phyloP scores from a whole-genome alignment of 1,140 invertebrate genomes.

The Drosophila tropicalis region DNA sequence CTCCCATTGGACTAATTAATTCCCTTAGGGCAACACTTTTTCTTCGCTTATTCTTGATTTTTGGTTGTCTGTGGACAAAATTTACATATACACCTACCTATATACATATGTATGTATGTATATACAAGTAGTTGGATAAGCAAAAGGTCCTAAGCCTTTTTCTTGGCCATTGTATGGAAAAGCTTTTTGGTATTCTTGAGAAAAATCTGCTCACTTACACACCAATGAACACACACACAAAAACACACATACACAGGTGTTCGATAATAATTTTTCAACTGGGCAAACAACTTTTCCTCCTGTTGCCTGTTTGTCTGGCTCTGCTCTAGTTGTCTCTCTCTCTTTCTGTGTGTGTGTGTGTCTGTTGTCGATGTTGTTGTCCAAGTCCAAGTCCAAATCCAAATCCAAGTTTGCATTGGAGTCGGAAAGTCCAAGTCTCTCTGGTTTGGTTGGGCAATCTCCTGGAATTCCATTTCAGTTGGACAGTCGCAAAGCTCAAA shows the following conservation, averaged over 20 bases:
- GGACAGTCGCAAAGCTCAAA: conserved; percentile 57
- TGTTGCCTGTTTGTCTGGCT: conserved; percentile 17
- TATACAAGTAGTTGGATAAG: background rate
- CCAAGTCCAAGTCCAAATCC: conserved; percentile 2
- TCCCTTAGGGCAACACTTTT: conserved; percentile 76
- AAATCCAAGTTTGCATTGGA: conserved; percentile 32
- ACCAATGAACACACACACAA: conserved; percentile 3
- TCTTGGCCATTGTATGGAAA: conserved; percentile 38
- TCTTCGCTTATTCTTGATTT: conserved; percentile 21
- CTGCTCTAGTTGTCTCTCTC: conserved; percentile 70
- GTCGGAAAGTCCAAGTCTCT: background rate
- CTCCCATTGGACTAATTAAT: conserved; percentile 67
- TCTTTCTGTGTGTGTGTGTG: conserved; percentile 7
- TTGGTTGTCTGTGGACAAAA: conserved; percentile 27
- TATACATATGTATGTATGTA: background rate
- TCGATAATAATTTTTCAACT: conserved; percentile 77
- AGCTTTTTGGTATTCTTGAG: conserved; percentile 21
- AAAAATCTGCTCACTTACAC: conserved; percentile 17
- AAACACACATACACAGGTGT: conserved; percentile 67
- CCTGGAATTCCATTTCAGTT: conserved; percentile 31
- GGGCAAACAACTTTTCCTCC: conserved; percentile 54
- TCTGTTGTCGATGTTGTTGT: conserved; percentile 15
- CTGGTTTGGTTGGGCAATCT: conserved; percentile 18
- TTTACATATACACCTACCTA: conserved; percentile 55
- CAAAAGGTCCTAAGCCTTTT: background rate